phyloP scores from a whole-genome alignment of 2,888 invertebrate genomes.

The Barypeithes pellucidus region DNA sequence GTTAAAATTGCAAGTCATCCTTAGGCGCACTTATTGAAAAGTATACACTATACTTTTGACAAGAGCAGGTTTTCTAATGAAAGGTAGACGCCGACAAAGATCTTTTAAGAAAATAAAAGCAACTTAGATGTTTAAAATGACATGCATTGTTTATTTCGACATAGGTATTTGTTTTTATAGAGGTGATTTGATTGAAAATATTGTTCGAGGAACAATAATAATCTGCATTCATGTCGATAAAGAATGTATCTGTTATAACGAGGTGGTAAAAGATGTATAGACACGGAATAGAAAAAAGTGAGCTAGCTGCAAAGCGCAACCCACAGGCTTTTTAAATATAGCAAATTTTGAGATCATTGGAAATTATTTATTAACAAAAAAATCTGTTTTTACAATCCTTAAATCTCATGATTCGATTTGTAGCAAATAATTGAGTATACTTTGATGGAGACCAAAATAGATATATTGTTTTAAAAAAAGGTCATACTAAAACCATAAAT shows the following conservation, averaged over 20 bases:
- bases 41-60: conserved; percentile 51
- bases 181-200: conserved; percentile 42
- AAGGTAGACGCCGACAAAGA: conserved; percentile 51
- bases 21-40: conserved; percentile 50
- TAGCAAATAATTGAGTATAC: no score
- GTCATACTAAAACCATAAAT: no score
- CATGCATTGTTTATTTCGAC: conserved; percentile 49
- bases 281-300: no score
- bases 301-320: no score
- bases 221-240: background rate
- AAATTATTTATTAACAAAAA: background rate
- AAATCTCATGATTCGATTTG: no score
- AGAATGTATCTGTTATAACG: background rate
- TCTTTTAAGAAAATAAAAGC: conserved; percentile 49
- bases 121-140: conserved; percentile 46
- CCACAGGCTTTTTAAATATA: no score
- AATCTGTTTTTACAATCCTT: no score
- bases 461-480: no score
- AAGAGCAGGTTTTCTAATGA: conserved; percentile 47
- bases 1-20: conserved; percentile 49
- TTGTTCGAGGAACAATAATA: conserved; percentile 33
- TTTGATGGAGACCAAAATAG: no score
- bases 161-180: conserved; percentile 51
- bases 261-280: background rate
- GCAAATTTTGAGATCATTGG: background rate